A percentile compares a stretch with the other conserved stretches of the same genome.
Conservation (phyloP, 2,888 invertebrate genomes). For the Metacarcinus magister region DNA sequence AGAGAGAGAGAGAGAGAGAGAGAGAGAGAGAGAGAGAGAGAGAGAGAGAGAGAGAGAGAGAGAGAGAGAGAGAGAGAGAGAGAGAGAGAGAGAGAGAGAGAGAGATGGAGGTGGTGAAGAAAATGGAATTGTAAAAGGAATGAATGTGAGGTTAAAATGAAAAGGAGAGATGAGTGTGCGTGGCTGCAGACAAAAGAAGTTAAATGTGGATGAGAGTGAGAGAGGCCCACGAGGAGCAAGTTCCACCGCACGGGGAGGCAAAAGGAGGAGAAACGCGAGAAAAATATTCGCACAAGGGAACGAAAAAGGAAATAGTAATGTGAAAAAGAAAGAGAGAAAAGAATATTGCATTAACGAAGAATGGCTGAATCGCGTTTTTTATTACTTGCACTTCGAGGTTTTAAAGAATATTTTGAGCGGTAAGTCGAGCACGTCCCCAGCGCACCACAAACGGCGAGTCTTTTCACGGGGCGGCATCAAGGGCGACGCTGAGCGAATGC, state of each 20-base stretch:
- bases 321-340: background rate
- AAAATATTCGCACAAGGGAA: background rate
- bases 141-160: conserved; percentile 34
- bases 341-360: conserved; percentile 34
- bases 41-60: background rate
- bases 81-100: background rate
- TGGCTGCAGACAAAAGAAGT: conserved; percentile 17
- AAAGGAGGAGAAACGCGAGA: background rate
- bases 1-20: background rate
- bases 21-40: background rate
- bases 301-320: background rate
- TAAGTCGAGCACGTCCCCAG: conserved; percentile 15
- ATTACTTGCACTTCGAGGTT: conserved; percentile 31
- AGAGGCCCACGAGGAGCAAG: background rate
- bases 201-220: conserved; percentile 34
- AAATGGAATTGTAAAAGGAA: conserved; percentile 49
- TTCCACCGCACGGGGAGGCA: background rate
- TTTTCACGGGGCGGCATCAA: conserved; percentile 43
- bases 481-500: conserved; percentile 51
- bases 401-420: background rate
- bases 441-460: background rate
- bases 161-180: conserved; percentile 39
- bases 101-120: conserved; percentile 1
- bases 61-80: background rate
- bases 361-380: conserved; percentile 6